Evolutionary conservation across 2,888 invertebrate genomes (phyloP).

Genomic region (Rosalia funebris): DNA sequence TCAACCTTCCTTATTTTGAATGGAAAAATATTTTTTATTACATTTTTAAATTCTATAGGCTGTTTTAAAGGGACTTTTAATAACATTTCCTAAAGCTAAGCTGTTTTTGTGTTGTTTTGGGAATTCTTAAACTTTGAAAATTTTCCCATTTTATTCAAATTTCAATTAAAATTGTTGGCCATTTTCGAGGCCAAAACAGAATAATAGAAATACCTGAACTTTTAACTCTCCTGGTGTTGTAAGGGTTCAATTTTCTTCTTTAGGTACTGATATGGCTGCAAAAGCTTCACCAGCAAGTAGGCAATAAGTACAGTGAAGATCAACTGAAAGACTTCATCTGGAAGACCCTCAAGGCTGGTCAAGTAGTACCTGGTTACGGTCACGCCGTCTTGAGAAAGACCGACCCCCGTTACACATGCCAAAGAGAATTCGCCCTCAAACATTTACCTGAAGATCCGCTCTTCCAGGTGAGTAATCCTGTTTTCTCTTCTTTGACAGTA

Average conservation of each 20-base stretch:
- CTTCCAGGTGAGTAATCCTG: constrained; percentile 75
- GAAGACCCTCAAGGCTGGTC: constrained; percentile 95
- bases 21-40: too few species aligned
- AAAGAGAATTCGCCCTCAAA: constrained; percentile 93
- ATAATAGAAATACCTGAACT: background rate
- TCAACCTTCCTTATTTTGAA: too few species aligned
- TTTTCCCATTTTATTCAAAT: too few species aligned
- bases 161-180: too few species aligned
- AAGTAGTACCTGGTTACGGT: constrained; percentile 97
- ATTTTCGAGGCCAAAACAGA: background rate
- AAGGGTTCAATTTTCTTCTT: too few species aligned
- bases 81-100: too few species aligned
- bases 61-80: too few species aligned
- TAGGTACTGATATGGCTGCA: constrained; percentile 93
- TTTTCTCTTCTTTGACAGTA: background rate
- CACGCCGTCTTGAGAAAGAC: constrained; percentile 96
- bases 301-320: constrained; percentile 87
- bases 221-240: too few species aligned
- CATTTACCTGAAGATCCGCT: constrained; percentile 91
- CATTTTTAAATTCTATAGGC: too few species aligned
- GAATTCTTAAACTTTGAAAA: too few species aligned
- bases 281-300: constrained; percentile 87
- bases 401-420: constrained; percentile 91
- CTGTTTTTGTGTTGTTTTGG: too few species aligned
- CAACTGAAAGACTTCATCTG: constrained; percentile 96